Conservation (phyloP, 2,888 invertebrate species). For the Conus canariensis region DNA sequence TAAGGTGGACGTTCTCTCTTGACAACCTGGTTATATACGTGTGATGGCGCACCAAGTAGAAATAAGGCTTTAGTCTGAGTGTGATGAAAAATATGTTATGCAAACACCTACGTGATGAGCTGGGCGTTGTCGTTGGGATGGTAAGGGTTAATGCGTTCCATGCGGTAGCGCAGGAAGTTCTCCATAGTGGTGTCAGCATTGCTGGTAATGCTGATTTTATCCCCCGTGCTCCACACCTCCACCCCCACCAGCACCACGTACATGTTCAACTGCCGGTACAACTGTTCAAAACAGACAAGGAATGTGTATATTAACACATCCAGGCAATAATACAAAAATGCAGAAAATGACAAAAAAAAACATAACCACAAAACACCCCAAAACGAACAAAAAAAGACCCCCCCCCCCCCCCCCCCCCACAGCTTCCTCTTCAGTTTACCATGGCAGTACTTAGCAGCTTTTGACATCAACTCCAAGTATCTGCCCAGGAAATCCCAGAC, state of each 20-base stretch:
- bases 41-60: no score
- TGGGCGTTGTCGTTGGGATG: slow-evolving; percentile 99
- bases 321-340: slow-evolving; percentile 55
- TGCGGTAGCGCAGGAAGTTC: slow-evolving; percentile 93
- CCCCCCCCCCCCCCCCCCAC: no score
- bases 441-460: no score
- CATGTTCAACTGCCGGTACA: slow-evolving; percentile 96
- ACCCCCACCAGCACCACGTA: slow-evolving; percentile 98
- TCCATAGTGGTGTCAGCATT: slow-evolving; percentile 94
- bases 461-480: no score
- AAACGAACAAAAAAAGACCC: no score
- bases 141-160: slow-evolving; percentile 86
- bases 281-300: slow-evolving; percentile 81
- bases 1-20: no score
- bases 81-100: neutral
- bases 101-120: slow-evolving; percentile 88
- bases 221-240: slow-evolving; percentile 95
- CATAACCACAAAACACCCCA: no score
- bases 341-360: neutral
- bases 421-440: neutral
- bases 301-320: no score
- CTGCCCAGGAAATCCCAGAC: no score
- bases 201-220: slow-evolving; percentile 90
- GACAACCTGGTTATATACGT: no score
- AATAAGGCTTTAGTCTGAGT: no score